Base-by-base conservation (phyloP, 1,140 invertebrate species). In the Drosophila obscura region DNA sequence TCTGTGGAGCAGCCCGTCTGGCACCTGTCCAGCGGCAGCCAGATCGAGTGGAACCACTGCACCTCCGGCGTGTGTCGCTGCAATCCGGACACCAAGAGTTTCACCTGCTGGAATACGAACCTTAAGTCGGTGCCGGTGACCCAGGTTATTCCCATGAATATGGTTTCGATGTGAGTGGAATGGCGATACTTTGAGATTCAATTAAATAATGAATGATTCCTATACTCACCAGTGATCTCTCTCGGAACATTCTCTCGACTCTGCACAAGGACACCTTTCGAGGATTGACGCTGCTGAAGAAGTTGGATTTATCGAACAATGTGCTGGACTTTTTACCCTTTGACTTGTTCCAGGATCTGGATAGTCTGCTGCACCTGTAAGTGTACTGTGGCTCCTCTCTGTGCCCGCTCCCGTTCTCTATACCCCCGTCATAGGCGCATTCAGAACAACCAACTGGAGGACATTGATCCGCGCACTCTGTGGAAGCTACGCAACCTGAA, bases 241-340 rank as follows among this genome's bases (percentile, higher is more conserved):
- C 95, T 0, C 94, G 95, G 5, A 97, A 97, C 82, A 92, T 93
- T 39, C 88, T 97, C 16, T 94, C 93, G 8, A 95, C 95, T 0
- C 92, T 97, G 15, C 95, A 96, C 88, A 95, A 95, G 87, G 94
- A 95, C 62, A 94, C 95, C 0, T 96, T 97, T 81, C 93, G 94
- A 55, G 94, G 94, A 4, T 92, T 97, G 87, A 93, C 93, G 0
- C 93, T 94, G 26, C 92, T 97, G 5, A 93, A 92, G 4, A 94
- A 96, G 87, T 92, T 97, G 91, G 96, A 97, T 88, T 92, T 97
- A 65, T 96, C 96, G 59, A 95, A 96, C 80, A 97, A 97, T 89
- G 92, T 94, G 50, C 93, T 97, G 4, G 95, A 97, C 80, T 95
- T 95, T 89, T 91, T 97, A 22, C 96, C 96, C 1, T 92, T 94